These are phyloP conservation scores for Rynchops niger DNA, from an alignment of 2,113 vertebrate genomes.

Conservation along the genomic window DNA sequence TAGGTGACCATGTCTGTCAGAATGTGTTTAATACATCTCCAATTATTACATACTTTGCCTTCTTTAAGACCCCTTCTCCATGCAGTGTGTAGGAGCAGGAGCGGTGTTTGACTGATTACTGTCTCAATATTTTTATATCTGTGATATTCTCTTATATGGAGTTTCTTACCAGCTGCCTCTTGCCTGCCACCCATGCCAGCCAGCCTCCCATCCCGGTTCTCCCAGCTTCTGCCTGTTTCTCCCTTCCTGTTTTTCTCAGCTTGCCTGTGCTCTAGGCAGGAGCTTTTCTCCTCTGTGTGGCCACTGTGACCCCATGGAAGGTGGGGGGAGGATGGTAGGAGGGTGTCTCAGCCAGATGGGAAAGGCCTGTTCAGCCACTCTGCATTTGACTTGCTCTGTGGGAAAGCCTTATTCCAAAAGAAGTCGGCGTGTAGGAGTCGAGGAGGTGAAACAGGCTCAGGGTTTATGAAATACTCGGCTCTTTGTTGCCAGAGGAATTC, in stretches of 20 bases:
- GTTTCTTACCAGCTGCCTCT: not conserved
- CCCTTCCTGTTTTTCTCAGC: not conserved
- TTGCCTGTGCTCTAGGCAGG: not conserved
- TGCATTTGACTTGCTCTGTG: not conserved
- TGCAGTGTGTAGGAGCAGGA: not conserved
- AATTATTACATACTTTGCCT: not conserved
- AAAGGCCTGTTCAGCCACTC: not conserved
- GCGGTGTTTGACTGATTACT: not conserved
- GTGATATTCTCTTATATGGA: not conserved
- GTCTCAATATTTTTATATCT: not conserved
- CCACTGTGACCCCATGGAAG: not conserved
- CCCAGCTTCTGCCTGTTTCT: not conserved
- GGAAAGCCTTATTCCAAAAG: not conserved
- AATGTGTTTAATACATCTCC: not conserved
- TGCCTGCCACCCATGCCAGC: not conserved
- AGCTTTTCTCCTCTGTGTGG: not conserved
- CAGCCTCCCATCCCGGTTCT: accelerated
- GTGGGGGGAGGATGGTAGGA: not conserved
- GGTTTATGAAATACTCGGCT: not conserved
- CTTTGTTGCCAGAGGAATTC: not conserved
- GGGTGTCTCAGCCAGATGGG: not conserved
- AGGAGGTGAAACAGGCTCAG: not conserved
- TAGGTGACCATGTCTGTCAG: not conserved
- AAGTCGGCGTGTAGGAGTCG: not conserved
- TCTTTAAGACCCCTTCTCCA: not conserved